Percentiles rank a stretch among this genome's conserved stretches.
phyloP scores from a whole-genome alignment of 92 coral and sea anemone genomes.

The Isaurus tuberculatus region DNA sequence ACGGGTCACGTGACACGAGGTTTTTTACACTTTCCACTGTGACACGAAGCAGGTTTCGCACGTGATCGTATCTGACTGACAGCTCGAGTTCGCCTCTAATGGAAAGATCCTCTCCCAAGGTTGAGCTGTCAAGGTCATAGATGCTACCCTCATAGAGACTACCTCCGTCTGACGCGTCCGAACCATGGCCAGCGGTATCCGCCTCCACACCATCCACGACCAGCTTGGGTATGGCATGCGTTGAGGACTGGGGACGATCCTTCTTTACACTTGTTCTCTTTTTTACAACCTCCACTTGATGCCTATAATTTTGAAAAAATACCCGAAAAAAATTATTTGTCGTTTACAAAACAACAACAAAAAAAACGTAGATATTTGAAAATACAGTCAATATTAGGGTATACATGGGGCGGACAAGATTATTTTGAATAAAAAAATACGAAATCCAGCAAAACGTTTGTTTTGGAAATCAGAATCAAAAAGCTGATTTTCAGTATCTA shows the following conservation, averaged over 20 bases:
- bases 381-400: too few relatives aligned
- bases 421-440: too few relatives aligned
- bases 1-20: slow-evolving; percentile 79
- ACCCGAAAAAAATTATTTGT: not conserved
- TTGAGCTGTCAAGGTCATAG: slow-evolving; percentile 69
- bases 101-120: slow-evolving; percentile 67
- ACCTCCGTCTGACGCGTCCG: slow-evolving; percentile 68
- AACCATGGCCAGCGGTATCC: slow-evolving; percentile 59
- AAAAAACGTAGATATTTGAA: too few relatives aligned
- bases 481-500: too few relatives aligned
- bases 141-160: slow-evolving; percentile 86
- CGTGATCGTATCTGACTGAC: slow-evolving; percentile 75
- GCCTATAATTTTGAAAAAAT: not conserved
- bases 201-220: slow-evolving; percentile 54
- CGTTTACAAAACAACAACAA: too few relatives aligned
- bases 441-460: too few relatives aligned
- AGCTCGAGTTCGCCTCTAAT: slow-evolving; percentile 84
- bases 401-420: too few relatives aligned
- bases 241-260: slow-evolving; percentile 16
- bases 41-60: slow-evolving; percentile 76
- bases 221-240: slow-evolving; percentile 62
- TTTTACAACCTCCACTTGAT: slow-evolving; percentile 5
- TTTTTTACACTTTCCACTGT: slow-evolving; percentile 75
- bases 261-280: not conserved
- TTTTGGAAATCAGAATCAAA: too few relatives aligned